Evolutionary conservation across 1,140 invertebrate species (phyloP), one percentile per base, ranked within the genome.

Genomic region (Venustaconcha ellipsiformis): DNA sequence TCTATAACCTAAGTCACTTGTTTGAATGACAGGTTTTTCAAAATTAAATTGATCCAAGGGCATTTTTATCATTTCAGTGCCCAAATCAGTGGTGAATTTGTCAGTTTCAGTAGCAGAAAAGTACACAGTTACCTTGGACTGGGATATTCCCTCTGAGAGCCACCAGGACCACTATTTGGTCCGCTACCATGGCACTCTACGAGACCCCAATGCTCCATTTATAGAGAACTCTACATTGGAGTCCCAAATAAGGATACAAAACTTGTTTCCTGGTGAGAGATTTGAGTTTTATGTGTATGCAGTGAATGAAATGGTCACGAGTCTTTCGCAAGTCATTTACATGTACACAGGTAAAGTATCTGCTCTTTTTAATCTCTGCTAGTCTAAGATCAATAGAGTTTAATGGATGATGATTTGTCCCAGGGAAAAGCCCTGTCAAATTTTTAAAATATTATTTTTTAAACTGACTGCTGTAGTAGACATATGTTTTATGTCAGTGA

Each of bases 201-300:
- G 64, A 37, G 48, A 68, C 18, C 57, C 69, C 11, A 48, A 68
- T 68, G 70, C 69, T 63, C 63, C 63, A 20, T 77, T 70, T 70
- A 63, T 77, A 67, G 62, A 65, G 23, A 77, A 77, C 64, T 72
- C 75, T 1, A 77, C 75, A 8, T 67, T 67, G 56, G 67, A 37
- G 65, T 58, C 75, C 26, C 57, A 72, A n/a, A 58, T 77, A 57
- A 72, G 70, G 57, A 67, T 77, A 56, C 18, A 56, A 20, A 57
- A 71, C 57, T 37, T 77, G 17, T 67, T 77, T 26, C 75, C 75
- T 13, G 75, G 75, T n/a, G 75, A 77, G 59, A 64, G 58, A 62
- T 77, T 72, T 77, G 75, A 67, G 64, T 67, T 77, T 14, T 65
- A 77, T 57, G 70, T 77, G 55, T 77, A 72, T 48, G 62, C 70